These are phyloP conservation scores for Pilophorus perplexus DNA, from an alignment of 2,888 invertebrate genomes.

Conservation along the genomic window DNA sequence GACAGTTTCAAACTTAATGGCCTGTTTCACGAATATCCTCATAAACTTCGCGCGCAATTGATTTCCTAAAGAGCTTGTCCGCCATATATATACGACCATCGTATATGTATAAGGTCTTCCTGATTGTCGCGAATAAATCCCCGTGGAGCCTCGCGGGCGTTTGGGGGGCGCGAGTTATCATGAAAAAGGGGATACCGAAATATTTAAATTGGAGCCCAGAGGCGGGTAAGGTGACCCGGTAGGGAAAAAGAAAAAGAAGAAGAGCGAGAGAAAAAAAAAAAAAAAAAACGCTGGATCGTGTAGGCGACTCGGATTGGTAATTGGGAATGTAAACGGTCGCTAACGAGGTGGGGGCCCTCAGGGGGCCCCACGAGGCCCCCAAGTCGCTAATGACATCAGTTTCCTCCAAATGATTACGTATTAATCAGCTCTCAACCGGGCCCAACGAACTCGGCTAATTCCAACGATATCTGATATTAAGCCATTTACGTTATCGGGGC, in stretches of 20 bases:
- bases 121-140: not conserved
- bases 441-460: no score
- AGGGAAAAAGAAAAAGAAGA: not conserved
- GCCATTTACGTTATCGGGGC: no score
- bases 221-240: not conserved
- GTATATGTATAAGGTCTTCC: not conserved
- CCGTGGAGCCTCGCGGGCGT: not conserved
- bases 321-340: conserved; percentile 23
- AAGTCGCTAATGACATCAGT: not conserved
- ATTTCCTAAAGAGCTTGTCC: not conserved
- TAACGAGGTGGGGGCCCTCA: conserved; percentile 6
- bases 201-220: conserved; percentile 15
- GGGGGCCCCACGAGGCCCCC: not conserved
- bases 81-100: no score
- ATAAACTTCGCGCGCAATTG: not conserved
- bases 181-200: not conserved
- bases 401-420: not conserved
- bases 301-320: conserved; percentile 22
- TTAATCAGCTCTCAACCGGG: no score
- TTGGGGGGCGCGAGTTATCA: no score
- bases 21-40: not conserved
- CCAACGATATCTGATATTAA: no score
- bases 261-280: no score
- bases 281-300: conserved; percentile 1
- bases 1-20: not conserved